Evolutionary conservation across 2,888 invertebrate genomes (phyloP), one percentile per base, ranked within the genome.

Genomic region (Didymodactylos carnosus): DNA sequence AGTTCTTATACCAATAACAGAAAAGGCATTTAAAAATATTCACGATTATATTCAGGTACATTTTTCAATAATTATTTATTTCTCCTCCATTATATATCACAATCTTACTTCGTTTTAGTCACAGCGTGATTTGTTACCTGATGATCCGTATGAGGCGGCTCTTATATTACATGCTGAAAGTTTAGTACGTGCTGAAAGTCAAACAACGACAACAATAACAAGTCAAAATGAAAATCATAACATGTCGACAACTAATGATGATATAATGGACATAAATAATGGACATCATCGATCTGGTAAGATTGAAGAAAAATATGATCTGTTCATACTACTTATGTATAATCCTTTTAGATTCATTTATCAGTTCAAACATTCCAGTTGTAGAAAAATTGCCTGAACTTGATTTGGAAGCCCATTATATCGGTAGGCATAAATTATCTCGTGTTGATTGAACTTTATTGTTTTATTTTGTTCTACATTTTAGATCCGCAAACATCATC

Each of bases 201-300:
- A 53, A 39, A 76, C 74, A 35, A 79, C 78, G 19, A 77, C 77
- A 27, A 77, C 78, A 23, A 70, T 51, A 39, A 76, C 73, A 39
- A 81, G 80, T 14, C 81, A 82, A 71, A 82, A 82, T 25, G 74
- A 74, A 10, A n/a, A n/a, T n/a, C n/a, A n/a, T n/a, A n/a, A n/a
- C n/a, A n/a, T n/a, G n/a, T n/a, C n/a, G n/a, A n/a, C n/a, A n/a
- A n/a, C n/a, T n/a, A n/a, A n/a, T n/a, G n/a, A n/a, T n/a, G n/a
- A n/a, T n/a, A n/a, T n/a, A 35, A 70, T 62, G 35, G 62, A 62
- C 11, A 4, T 35, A 10, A 16, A 29, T 11, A 8, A 35, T 35
- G n/a, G n/a, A n/a, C n/a, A n/a, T n/a, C n/a, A n/a, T n/a, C n/a
- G n/a, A n/a, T n/a, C n/a, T n/a, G n/a, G n/a, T n/a, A n/a, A n/a